phyloP scores from a whole-genome alignment of 1,140 invertebrate species.

The Drosophila takahashii region DNA sequence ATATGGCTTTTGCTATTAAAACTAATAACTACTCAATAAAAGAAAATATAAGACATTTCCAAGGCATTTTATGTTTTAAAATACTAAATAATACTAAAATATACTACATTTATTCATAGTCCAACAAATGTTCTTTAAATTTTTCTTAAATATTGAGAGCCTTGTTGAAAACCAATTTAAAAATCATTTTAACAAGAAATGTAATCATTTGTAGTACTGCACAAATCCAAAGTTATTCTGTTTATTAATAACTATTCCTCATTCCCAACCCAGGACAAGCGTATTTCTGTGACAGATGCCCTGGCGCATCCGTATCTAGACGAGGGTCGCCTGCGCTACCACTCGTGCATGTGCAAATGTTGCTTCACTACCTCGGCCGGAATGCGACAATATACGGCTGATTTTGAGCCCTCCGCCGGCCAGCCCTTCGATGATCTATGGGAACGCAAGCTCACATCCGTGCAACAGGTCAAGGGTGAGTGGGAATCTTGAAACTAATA shows the following conservation, averaged over 20 bases:
- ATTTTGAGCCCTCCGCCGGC: conserved; percentile 96
- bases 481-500: background rate
- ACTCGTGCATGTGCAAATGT: conserved; percentile 99
- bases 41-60: too few species aligned
- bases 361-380: conserved; percentile 92
- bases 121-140: too few species aligned
- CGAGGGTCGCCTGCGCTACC: conserved; percentile 98
- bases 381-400: conserved; percentile 93
- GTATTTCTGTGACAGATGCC: conserved; percentile 97
- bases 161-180: too few species aligned
- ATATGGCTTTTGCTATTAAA: too few species aligned
- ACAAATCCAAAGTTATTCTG: too few species aligned
- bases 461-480: conserved; percentile 97
- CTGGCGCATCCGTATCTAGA: conserved; percentile 98
- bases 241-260: background rate
- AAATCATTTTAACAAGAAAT: too few species aligned
- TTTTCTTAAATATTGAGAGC: too few species aligned
- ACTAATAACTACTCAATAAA: too few species aligned
- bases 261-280: conserved; percentile 90
- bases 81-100: too few species aligned
- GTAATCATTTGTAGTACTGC: too few species aligned
- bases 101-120: too few species aligned
- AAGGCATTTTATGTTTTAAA: too few species aligned
- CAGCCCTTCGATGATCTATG: conserved; percentile 96
- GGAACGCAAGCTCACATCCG: conserved; percentile 96